Conservation (phyloP, 64 coral and sea anemone genomes). For the Montipora cactus region DNA sequence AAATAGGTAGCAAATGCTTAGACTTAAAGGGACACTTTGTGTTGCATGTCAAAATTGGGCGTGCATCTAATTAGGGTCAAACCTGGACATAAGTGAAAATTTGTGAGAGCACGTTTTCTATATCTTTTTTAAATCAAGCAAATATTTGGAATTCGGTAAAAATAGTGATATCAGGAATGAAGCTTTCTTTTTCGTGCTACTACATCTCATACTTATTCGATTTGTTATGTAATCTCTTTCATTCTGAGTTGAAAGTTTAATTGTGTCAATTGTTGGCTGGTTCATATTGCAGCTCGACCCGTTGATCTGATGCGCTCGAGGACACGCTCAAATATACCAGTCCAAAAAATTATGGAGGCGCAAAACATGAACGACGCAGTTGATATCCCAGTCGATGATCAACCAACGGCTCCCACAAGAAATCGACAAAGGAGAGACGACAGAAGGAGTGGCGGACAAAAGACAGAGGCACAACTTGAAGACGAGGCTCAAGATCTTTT, state of each 20-base stretch:
- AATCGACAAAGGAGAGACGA: conserved; percentile 32
- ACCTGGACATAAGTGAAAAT: too few relatives aligned
- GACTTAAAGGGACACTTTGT: too few relatives aligned
- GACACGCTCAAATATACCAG: conserved; percentile 91
- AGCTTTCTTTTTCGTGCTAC: too few relatives aligned
- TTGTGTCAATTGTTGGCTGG: not conserved
- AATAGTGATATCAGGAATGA: too few relatives aligned
- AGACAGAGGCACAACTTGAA: conserved; percentile 45
- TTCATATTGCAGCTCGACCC: conserved; percentile 71
- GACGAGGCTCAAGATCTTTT: conserved; percentile 86
- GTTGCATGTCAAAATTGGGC: too few relatives aligned
- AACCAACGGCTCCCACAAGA: conserved; percentile 75
- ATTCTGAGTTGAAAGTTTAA: not conserved
- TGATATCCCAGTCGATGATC: conserved; percentile 51
- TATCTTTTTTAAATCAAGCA: too few relatives aligned
- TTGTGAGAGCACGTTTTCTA: too few relatives aligned
- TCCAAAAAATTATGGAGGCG: conserved; percentile 81
- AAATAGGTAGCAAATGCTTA: too few relatives aligned
- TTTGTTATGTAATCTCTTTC: not conserved
- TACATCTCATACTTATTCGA: too few relatives aligned
- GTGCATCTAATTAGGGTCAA: too few relatives aligned
- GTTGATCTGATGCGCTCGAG: conserved; percentile 82
- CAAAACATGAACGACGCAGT: conserved; percentile 64
- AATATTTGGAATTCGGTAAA: too few relatives aligned
- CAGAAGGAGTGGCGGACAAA: conserved; percentile 43